Base-by-base conservation (phyloP, 2,797 vertebrate genomes). In the Channa striata region DNA sequence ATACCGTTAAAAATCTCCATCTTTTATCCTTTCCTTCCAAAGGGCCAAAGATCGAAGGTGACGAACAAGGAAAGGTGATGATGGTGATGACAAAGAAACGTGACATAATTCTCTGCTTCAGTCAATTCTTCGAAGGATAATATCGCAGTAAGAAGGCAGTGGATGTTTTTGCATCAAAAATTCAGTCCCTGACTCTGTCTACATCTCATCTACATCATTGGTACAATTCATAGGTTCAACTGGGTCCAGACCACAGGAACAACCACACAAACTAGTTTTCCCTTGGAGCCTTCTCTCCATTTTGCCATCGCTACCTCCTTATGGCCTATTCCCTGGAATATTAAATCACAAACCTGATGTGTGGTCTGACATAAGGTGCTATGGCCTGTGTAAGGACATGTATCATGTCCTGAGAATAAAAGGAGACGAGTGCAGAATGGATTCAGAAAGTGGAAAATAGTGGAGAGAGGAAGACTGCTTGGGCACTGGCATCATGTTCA, bases 401-500 rank as follows among this genome's bases (percentile, higher is more conserved):
- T 30, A 20, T 33, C 40, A 33, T 59, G 36, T 62, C 34, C 43
- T 30, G 5, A 67, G 1, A 44, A 17, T n/a, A 51, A 20, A 34
- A 50, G 1, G 23, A 61, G 6, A 53, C 6, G 0, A 56, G 25
- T 64, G 39, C 52, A 52, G 51, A 52, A 78, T 8, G 3, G 16
- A 10, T 11, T 56, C 67, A 39, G 59, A 30, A 30, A 71, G 59
- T 21, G 25, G 48, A 23, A 1, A 36, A 33, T 11, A 49, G 56
- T 8, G 49, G 23, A 64, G 47, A 65, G 49, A 42, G 48, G 40
- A 39, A 59, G 48, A 74, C 63, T 75, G 78, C 67, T 74, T 30
- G 52, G 62, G 21, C 61, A 37, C 48, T 59, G 72, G 62, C 65
- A 67, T 70, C 58, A 33, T 63, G 69, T 78, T 16, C 51, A 72